Conservation (phyloP, 30 jellyfish, hydroid and myxozoan species). For the Catostylus mosaicus region DNA sequence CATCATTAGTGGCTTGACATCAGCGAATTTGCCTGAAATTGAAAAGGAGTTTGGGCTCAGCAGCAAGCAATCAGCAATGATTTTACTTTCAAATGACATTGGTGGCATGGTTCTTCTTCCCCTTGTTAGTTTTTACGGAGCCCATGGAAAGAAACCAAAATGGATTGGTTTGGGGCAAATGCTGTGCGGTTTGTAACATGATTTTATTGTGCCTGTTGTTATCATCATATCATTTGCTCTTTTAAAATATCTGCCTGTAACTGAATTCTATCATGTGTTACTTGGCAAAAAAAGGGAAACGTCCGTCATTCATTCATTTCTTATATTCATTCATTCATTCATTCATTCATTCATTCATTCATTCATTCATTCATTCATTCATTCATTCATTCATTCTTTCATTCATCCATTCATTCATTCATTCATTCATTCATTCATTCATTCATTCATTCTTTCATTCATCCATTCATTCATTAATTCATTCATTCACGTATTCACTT, state of each 20-base stretch:
- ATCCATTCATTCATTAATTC: background rate
- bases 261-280: no score
- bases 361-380: background rate
- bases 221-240: background rate
- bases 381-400: background rate
- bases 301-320: background rate
- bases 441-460: background rate
- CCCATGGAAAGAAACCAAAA: slow-evolving; percentile 70
- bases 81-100: slow-evolving; percentile 75
- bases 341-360: background rate
- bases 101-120: slow-evolving; percentile 78
- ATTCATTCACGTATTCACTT: background rate
- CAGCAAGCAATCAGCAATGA: slow-evolving; percentile 76
- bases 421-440: background rate
- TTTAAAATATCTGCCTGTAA: background rate
- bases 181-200: background rate
- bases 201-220: slow-evolving; percentile 40
- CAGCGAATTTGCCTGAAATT: slow-evolving; percentile 59
- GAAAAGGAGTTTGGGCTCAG: slow-evolving; percentile 91
- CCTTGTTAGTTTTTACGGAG: slow-evolving; percentile 78
- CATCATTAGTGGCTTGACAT: slow-evolving; percentile 53
- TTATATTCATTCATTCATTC: background rate
- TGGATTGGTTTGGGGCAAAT: slow-evolving; percentile 81
- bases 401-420: background rate
- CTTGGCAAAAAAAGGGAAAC: no score